Base-by-base conservation (phyloP, 2,113 vertebrate species). In the Kryptolebias marmoratus region DNA sequence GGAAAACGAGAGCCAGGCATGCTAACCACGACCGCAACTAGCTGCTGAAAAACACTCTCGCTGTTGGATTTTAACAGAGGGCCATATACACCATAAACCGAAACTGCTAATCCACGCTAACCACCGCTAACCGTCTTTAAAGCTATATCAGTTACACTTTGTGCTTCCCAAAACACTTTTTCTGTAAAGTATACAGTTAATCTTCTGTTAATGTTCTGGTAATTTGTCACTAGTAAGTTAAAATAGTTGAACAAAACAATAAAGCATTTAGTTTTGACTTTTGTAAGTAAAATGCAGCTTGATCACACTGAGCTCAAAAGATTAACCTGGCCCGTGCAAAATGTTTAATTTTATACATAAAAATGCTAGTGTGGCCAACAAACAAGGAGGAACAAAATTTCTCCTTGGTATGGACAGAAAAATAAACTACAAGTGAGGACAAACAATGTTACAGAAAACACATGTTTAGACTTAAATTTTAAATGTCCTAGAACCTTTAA, bases 11-110 rank as follows among this genome's bases (percentile, higher is more conserved):
- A 72, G 77, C 59, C 78, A 83, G 83, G 81, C 83, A 86, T 72
- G 81, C 79, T 77, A 88, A 88, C 83, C 80, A 75, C 72, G 67
- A 86, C 77, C 78, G 13, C 87, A 79, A 65, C 64, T 86, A 81
- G 75, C 82, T 71, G 22, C 78, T 88, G 70, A 56, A 87, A 85
- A 79, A 81, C 80, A 85, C 79, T 76, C 77, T 63, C 27, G 42
- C 65, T 79, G 71, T 77, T 85, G 64, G 71, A 65, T 60, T 80
- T 82, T 68, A 77, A 73, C 81, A 66, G 60, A 79, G 75, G 71
- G 60, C 42, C 15, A 5, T 76, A 57, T 58, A 80, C 61, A 73
- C 61, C 1, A 8, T 31, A 18, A 80, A 32, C 73, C 65, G 45
- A 83, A 85, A 81, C 58, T 63, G 75, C 70, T 77, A 83, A 84